A percentile compares a stretch with the other conserved stretches of the same genome.
These are phyloP conservation scores for Bucorvus abyssinicus DNA, from an alignment of 2,797 vertebrate genomes.

Conservation along the genomic window DNA sequence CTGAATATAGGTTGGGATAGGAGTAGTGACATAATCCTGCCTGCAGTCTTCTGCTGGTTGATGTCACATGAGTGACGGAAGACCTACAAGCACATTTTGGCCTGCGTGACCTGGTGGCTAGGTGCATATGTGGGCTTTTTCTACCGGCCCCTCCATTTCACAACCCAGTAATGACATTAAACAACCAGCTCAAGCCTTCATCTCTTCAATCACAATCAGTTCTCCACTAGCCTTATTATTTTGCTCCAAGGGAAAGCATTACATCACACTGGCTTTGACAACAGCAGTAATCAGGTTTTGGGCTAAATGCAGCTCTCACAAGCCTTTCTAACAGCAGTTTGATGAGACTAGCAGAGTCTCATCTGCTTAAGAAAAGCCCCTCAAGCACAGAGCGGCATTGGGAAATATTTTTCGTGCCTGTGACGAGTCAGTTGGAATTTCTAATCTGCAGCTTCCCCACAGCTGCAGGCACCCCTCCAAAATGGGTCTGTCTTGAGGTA, in stretches of 20 bases:
- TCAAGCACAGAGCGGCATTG: background rate
- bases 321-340: background rate
- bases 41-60: background rate
- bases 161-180: background rate
- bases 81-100: background rate
- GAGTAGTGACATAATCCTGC: background rate
- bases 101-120: background rate
- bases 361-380: slow-evolving; percentile 12
- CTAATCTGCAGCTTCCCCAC: slow-evolving; percentile 40
- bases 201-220: accelerated
- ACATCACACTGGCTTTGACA: background rate
- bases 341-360: background rate
- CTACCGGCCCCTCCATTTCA: background rate
- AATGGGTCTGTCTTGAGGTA: slow-evolving; percentile 58
- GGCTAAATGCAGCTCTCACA: background rate
- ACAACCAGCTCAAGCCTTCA: background rate
- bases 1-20: background rate
- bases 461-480: slow-evolving; percentile 52
- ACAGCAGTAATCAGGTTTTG: background rate
- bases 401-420: slow-evolving; percentile 57
- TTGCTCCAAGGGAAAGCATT: background rate
- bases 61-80: accelerated
- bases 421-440: slow-evolving; percentile 33
- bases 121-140: background rate
- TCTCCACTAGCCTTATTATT: background rate